Conservation (phyloP, 2,888 invertebrate genomes). For the Hemicrepidius hirtus region DNA sequence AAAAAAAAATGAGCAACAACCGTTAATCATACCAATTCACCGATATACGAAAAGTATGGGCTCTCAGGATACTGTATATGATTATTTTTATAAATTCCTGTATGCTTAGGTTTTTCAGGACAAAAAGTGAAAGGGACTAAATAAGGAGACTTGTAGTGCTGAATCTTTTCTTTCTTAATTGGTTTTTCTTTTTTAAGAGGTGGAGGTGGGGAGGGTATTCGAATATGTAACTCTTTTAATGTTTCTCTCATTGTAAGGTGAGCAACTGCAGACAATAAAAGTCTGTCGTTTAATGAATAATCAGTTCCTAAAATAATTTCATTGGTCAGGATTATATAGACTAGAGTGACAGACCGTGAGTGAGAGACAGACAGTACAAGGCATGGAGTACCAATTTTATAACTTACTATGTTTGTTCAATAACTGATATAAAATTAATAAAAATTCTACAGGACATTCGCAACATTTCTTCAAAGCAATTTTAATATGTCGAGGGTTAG, state of each 20-base stretch:
- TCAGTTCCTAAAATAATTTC: slow-evolving; percentile 52
- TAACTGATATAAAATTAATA: slow-evolving; percentile 67
- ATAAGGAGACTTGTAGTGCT: slow-evolving; percentile 64
- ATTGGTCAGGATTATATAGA: no score
- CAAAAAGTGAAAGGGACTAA: slow-evolving; percentile 62
- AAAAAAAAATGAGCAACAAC: no score
- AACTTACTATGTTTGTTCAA: slow-evolving; percentile 64
- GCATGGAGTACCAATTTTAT: no score
- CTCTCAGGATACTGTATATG: slow-evolving; percentile 65
- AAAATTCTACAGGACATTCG: slow-evolving; percentile 67
- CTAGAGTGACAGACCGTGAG: no score
- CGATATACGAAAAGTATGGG: slow-evolving; percentile 66
- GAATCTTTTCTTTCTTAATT: slow-evolving; percentile 42
- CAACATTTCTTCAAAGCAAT: slow-evolving; percentile 65
- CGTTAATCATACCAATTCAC: slow-evolving; percentile 57
- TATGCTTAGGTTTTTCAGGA: slow-evolving; percentile 58
- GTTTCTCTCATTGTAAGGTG: slow-evolving; percentile 68
- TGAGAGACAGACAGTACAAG: no score
- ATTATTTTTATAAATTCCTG: slow-evolving; percentile 63
- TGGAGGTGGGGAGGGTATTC: slow-evolving; percentile 69
- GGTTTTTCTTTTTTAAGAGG: slow-evolving; percentile 36
- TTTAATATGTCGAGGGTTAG: slow-evolving; percentile 59
- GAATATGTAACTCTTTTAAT: slow-evolving; percentile 68
- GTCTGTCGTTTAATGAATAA: slow-evolving; percentile 68
- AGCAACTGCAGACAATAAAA: slow-evolving; percentile 68